Base-by-base conservation (phyloP, 1,140 invertebrate species). In the Sminthurides bifidus region DNA sequence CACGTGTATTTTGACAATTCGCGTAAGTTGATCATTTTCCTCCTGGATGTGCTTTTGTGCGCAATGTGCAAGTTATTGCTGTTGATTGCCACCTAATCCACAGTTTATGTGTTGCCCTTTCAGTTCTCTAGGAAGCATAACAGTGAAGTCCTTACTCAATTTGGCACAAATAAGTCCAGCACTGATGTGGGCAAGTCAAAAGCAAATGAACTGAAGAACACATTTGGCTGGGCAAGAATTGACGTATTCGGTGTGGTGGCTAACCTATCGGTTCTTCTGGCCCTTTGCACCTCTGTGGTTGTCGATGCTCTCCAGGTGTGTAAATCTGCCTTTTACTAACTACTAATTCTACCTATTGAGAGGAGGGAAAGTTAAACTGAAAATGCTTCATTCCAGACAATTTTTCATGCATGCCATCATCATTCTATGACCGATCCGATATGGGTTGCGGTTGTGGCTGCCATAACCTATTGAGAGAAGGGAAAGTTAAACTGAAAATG, bases 181-280 rank as follows among this genome's bases (percentile, higher is more conserved):
- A 17, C 21, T 35, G 27, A 6, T 27, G 31, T 12, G 10, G 17
- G 19, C 14, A 23, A 48, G 44, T 21, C 23, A 31, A 45, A 52
- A 52, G 30, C 26, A 30, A 33, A 17, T 23, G 77, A 78, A 53
- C 74, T 91, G 54, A 81, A 81, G 40, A 91, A 91, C 68, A 93
- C 88, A 0, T 93, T 93, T 60, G 89, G 89, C 1, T 93, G 88
- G 87, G 85, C 87, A 1, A 76, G 89, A 49, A 83, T 91, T 26
- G 87, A 92, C 65, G 82, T 92, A 1, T 53, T 70, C 91, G 4
- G 83, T 81, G 40, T 82, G 84, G 73, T 71, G 89, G 12, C 79
- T 83, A n/a, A 85, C 84, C 35, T 86, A 82, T 67, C 81, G 89
- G 84, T 92, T 57, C 75, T 92, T 52, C 79, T 81, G 1, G 89